phyloP scores from a whole-genome alignment of 2,113 vertebrate genomes.

The Sardina pilchardus region DNA sequence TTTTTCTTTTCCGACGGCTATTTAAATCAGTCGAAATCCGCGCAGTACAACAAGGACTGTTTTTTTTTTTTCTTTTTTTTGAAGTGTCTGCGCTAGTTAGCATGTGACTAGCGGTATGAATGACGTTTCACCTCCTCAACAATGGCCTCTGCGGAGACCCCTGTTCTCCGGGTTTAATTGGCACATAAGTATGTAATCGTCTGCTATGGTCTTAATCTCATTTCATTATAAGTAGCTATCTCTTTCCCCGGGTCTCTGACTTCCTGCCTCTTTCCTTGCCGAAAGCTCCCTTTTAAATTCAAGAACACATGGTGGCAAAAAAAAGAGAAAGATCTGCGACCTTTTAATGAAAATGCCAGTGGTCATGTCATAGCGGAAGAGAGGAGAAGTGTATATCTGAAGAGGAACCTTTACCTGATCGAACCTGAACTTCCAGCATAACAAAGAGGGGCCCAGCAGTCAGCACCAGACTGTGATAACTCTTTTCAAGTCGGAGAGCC shows the following conservation, averaged over 20 bases:
- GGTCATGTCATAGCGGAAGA: conserved; percentile 61
- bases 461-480: conserved; percentile 2
- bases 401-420: conserved; percentile 12
- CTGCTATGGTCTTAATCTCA: conserved; percentile 67
- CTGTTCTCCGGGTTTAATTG: conserved; percentile 12
- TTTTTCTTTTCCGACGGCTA: background rate
- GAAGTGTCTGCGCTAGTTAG: background rate
- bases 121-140: conserved; percentile 6
- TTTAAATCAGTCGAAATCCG: background rate
- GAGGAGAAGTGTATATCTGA: conserved; percentile 5
- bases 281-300: conserved; percentile 82
- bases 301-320: conserved; percentile 71
- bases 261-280: conserved; percentile 71
- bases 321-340: conserved; percentile 83
- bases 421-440: conserved; percentile 1
- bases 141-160: conserved; percentile 1
- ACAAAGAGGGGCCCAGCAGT: conserved; percentile 1
- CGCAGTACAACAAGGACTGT: background rate
- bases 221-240: conserved; percentile 59
- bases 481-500: background rate
- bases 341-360: conserved; percentile 85
- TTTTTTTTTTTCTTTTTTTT: background rate
- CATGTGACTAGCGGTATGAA: conserved; percentile 1
- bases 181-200: conserved; percentile 41
- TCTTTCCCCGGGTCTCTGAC: conserved; percentile 45